Evolutionary conservation across 2,797 vertebrate species (phyloP).

Genomic region (Dermochelys coriacea): DNA sequence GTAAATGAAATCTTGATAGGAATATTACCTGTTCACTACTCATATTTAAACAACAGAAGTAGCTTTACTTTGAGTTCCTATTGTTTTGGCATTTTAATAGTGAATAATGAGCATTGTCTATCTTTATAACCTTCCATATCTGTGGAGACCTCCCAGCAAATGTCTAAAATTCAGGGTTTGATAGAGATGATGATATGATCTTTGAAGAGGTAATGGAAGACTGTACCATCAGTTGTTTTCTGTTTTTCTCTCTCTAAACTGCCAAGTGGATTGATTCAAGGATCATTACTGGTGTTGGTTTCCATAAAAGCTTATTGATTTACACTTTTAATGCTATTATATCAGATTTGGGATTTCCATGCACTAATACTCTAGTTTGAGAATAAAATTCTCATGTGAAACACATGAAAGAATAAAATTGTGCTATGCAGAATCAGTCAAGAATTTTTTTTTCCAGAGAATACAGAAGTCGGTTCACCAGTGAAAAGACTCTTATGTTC

Average conservation of each 20-base stretch:
- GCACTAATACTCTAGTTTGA: neutral
- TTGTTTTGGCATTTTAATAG: neutral
- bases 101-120: neutral
- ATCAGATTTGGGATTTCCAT: neutral
- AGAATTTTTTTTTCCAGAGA: constrained; percentile 83
- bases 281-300: neutral
- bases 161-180: constrained; percentile 38
- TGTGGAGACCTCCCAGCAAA: constrained; percentile 41
- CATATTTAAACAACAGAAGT: neutral
- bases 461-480: constrained; percentile 96
- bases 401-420: neutral
- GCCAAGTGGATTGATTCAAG: neutral
- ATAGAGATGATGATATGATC: neutral
- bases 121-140: constrained; percentile 45
- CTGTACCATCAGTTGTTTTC: neutral
- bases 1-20: neutral
- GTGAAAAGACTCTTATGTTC: constrained; percentile 96
- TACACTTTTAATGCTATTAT: neutral
- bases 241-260: constrained; percentile 12
- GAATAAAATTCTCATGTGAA: neutral
- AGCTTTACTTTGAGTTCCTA: neutral
- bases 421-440: neutral
- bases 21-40: neutral
- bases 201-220: neutral
- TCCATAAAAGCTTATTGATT: constrained; percentile 9